Conservation (phyloP, 2,888 invertebrate genomes). For the Ashinkailepas kermadecensis region DNA sequence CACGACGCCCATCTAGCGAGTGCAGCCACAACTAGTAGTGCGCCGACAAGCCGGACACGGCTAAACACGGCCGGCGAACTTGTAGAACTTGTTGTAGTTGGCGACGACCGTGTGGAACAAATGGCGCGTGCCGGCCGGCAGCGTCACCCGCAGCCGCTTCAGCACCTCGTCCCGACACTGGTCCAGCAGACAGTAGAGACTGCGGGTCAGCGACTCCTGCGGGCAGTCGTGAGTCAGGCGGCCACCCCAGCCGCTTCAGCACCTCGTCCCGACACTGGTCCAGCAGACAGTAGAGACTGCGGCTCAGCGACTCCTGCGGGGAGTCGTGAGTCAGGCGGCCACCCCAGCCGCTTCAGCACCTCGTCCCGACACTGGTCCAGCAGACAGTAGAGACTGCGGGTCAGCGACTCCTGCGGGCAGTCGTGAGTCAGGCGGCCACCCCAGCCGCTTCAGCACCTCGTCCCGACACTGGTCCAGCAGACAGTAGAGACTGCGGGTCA, state of each 20-base stretch:
- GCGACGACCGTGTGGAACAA: not conserved
- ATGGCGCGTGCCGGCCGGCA: not conserved
- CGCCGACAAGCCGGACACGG: no score
- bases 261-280: conserved; percentile 8
- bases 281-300: conserved; percentile 3
- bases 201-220: not conserved
- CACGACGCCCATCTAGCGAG: no score
- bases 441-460: not conserved
- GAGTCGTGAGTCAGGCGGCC: no score
- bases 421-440: no score
- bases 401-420: not conserved
- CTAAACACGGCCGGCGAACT: conserved; percentile 16
- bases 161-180: conserved; percentile 9
- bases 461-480: conserved; percentile 12
- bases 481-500: not conserved
- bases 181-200: conserved; percentile 5
- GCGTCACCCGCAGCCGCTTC: not conserved
- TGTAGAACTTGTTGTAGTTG: conserved; percentile 8
- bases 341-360: not conserved
- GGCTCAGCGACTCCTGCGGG: not conserved
- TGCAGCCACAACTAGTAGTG: no score
- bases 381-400: not conserved
- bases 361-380: conserved; percentile 8
- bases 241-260: not conserved
- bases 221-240: no score